Percentiles rank a stretch among this genome's conserved stretches.
phyloP scores from a whole-genome alignment of 2,113 vertebrate genomes.

The Lanius ludovicianus region DNA sequence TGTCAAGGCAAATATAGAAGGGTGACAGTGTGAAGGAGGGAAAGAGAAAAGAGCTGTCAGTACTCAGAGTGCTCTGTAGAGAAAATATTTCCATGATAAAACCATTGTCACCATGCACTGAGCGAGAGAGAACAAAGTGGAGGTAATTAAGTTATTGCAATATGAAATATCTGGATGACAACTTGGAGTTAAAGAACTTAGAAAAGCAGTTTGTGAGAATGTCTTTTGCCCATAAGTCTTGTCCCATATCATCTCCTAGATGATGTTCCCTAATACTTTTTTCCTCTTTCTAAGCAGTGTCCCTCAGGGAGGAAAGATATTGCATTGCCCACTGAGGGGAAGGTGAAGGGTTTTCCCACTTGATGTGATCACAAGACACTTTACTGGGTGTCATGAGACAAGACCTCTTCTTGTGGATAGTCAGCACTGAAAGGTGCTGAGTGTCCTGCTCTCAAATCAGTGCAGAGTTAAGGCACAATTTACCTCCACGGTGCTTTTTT shows the following conservation, averaged over 20 bases:
- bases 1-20: conserved; percentile 38
- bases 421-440: background rate
- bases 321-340: background rate
- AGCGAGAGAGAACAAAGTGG: background rate
- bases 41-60: conserved; percentile 47
- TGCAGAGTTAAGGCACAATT: background rate
- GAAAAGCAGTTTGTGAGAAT: background rate
- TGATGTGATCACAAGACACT: background rate
- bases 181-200: background rate
- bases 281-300: background rate
- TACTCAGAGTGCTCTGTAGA: background rate
- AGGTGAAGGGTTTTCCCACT: background rate
- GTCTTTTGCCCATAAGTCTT: background rate
- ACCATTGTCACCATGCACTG: background rate
- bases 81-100: conserved; percentile 4
- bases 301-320: background rate
- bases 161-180: background rate
- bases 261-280: background rate
- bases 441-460: background rate
- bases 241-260: background rate
- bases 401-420: background rate
- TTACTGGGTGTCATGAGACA: background rate
- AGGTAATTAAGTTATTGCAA: background rate
- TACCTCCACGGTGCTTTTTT: background rate
- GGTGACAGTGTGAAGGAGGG: background rate